These are phyloP conservation scores for Cheilinus undulatus DNA, from an alignment of 2,113 vertebrate genomes.

Conservation along the genomic window DNA sequence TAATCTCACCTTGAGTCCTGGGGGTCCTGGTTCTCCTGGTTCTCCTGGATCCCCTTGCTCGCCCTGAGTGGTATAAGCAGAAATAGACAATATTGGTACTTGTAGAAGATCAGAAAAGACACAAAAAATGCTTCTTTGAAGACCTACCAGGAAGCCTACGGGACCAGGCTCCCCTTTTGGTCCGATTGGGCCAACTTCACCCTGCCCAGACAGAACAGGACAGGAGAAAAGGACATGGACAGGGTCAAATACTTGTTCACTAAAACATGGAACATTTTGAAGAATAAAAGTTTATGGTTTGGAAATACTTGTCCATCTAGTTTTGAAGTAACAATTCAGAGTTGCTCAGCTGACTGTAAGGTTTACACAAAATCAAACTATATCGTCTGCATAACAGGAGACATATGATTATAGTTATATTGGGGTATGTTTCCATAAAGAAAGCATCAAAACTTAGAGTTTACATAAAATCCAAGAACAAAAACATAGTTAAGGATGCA, in stretches of 20 bases:
- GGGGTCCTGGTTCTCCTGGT: constrained; percentile 67
- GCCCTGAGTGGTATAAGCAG: constrained; percentile 70
- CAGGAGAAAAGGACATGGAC: not conserved
- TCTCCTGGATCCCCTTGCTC: constrained; percentile 74
- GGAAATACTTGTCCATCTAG: no score
- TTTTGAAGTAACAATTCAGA: no score
- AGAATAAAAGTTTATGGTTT: no score
- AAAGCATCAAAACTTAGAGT: no score
- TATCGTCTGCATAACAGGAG: not conserved
- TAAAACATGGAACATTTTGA: no score
- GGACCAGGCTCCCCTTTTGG: constrained; percentile 72
- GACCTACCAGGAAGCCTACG: constrained; percentile 69
- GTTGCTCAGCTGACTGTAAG: no score
- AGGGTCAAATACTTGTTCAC: not conserved
- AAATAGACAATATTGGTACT: not conserved
- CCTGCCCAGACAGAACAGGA: constrained; percentile 58
- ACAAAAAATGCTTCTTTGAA: not conserved
- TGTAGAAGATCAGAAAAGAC: not conserved
- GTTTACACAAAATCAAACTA: no score
- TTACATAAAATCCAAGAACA: no score
- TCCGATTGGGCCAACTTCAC: constrained; percentile 74
- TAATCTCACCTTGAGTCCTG: constrained; percentile 75
- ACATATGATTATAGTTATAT: not conserved
- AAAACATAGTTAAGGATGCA: no score
- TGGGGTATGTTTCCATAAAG: no score